Conservation (phyloP, 2,797 vertebrate genomes). For the Lithobates pipiens region DNA sequence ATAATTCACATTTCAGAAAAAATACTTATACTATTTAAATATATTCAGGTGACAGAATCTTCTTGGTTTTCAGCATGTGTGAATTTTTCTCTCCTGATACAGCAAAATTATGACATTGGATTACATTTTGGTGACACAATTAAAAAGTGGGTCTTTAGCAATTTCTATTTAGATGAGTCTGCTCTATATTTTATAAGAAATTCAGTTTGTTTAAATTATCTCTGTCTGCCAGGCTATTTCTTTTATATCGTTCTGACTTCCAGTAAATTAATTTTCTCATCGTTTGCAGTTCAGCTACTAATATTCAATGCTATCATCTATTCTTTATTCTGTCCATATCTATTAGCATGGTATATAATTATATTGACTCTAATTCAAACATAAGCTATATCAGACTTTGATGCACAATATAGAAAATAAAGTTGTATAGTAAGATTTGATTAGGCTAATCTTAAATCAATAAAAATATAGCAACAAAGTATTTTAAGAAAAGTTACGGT, state of each 20-base stretch:
- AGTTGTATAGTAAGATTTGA: slow-evolving; percentile 19
- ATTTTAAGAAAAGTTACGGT: not conserved
- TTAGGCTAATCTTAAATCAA: slow-evolving; percentile 29
- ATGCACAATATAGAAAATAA: slow-evolving; percentile 44
- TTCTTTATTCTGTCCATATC: slow-evolving; percentile 45
- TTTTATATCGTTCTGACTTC: slow-evolving; percentile 39
- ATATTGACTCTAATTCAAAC: slow-evolving; percentile 42
- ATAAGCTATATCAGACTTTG: slow-evolving; percentile 28
- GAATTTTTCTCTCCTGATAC: not conserved
- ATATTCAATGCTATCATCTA: slow-evolving; percentile 52
- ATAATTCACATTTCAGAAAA: too few relatives aligned
- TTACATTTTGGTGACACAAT: slow-evolving; percentile 48
- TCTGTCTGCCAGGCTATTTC: slow-evolving; percentile 51
- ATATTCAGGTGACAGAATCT: not conserved
- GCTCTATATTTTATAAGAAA: slow-evolving; percentile 39
- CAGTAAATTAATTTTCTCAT: slow-evolving; percentile 57
- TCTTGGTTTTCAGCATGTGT: not conserved
- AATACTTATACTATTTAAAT: too few relatives aligned
- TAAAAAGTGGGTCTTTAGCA: slow-evolving; percentile 33
- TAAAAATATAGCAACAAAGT: slow-evolving; percentile 23
- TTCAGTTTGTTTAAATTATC: slow-evolving; percentile 59
- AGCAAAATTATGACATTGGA: slow-evolving; percentile 11
- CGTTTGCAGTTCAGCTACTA: slow-evolving; percentile 48
- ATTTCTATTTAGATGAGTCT: slow-evolving; percentile 54
- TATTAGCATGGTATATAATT: slow-evolving; percentile 47